Conservation (phyloP, 2,113 vertebrate genomes). For the Girardinichthys multiradiatus region DNA sequence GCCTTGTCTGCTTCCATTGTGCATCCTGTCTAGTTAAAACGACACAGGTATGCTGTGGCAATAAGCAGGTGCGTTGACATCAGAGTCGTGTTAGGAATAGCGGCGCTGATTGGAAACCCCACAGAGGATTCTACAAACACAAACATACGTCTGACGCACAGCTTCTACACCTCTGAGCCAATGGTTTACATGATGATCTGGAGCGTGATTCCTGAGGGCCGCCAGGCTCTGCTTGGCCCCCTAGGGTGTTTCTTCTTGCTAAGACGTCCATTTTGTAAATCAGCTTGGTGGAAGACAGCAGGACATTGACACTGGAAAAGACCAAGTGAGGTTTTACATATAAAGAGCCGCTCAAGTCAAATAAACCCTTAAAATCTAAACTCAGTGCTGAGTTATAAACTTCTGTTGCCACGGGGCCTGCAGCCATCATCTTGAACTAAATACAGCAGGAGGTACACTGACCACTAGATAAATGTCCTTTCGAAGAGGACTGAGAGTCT, state of each 20-base stretch:
- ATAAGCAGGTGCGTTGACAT: conserved; percentile 70
- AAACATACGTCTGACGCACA: conserved; percentile 38
- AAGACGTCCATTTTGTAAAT: conserved; percentile 61
- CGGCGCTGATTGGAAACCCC: conserved; percentile 59
- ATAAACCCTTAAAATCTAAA: conserved; percentile 40
- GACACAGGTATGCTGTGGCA: conserved; percentile 59
- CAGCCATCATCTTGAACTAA: conserved; percentile 41
- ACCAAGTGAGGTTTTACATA: conserved; percentile 18
- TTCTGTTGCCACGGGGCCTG: conserved; percentile 52
- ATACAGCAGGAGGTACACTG: background rate
- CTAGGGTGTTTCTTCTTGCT: conserved; percentile 2
- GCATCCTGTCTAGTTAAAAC: conserved; percentile 72
- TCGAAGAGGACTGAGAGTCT: background rate
- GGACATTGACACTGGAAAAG: conserved; percentile 25
- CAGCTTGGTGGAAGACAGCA: conserved; percentile 36
- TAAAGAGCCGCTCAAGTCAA: conserved; percentile 21
- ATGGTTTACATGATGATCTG: conserved; percentile 24
- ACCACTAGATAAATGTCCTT: no score
- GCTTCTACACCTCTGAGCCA: background rate
- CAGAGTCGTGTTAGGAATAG: conserved; percentile 63
- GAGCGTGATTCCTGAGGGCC: conserved; percentile 18
- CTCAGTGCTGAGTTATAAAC: conserved; percentile 59
- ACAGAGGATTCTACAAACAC: conserved; percentile 58
- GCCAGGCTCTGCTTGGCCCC: conserved; percentile 18
- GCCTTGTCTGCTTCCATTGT: conserved; percentile 72